phyloP scores from a whole-genome alignment of 2,888 invertebrate genomes.

The Drosophila tripunctata region DNA sequence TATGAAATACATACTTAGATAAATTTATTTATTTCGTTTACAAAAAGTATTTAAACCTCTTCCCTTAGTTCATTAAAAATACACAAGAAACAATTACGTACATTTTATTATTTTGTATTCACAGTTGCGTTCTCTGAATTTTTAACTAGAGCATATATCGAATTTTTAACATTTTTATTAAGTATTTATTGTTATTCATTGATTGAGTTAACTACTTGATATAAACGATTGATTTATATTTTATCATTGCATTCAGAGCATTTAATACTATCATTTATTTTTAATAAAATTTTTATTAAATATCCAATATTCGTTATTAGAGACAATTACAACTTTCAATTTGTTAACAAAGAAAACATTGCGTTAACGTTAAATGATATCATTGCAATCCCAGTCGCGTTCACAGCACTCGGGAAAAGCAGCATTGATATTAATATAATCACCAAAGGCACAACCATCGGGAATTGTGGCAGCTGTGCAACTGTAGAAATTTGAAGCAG shows the following conservation, averaged over 20 bases:
- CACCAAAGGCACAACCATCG: constrained; percentile 17
- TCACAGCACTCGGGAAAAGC: constrained; percentile 48
- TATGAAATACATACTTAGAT: not conserved
- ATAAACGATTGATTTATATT: not conserved
- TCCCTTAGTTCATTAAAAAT: too few relatives aligned
- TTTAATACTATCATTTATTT: not conserved
- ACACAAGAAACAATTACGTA: too few relatives aligned
- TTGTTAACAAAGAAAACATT: not conserved
- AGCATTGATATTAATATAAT: constrained; percentile 5
- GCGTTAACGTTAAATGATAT: not conserved
- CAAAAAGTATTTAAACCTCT: not conserved
- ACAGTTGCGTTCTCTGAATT: too few relatives aligned
- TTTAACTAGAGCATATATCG: too few relatives aligned
- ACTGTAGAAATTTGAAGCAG: constrained; percentile 19
- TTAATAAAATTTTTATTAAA: not conserved
- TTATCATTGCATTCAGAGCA: not conserved
- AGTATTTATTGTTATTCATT: too few relatives aligned
- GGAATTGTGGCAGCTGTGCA: constrained; percentile 21
- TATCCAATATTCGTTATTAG: not conserved
- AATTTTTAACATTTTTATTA: too few relatives aligned
- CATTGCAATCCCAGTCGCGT: constrained; percentile 33
- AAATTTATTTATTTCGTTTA: not conserved
- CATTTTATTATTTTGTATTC: too few relatives aligned
- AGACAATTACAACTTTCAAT: constrained; percentile 4
- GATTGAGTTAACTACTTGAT: too few relatives aligned